Percentiles rank a stretch among this genome's conserved stretches.
Conservation (phyloP, 2,888 invertebrate genomes). For the Eilema depressum region DNA sequence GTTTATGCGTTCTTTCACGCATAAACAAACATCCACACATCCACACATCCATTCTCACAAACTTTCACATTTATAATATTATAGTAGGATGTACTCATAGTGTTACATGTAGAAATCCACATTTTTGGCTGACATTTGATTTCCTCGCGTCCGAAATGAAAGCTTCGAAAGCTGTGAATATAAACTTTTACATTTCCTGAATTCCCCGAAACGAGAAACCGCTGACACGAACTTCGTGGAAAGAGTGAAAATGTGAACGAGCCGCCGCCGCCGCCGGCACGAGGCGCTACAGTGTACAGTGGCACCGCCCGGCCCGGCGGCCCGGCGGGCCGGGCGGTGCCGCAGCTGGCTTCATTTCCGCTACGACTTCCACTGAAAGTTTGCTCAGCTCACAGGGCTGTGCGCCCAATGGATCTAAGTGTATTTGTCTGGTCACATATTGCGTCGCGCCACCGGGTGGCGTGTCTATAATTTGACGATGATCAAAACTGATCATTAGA, state of each 20-base stretch:
- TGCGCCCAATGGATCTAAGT: conserved; percentile 3
- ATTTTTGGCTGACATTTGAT: no score
- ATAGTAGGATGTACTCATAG: no score
- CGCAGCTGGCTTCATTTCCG: conserved; percentile 17
- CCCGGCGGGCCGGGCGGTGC: neutral
- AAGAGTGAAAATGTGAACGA: neutral
- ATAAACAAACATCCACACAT: no score
- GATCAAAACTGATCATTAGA: no score
- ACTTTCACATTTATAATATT: no score
- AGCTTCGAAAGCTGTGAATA: conserved; percentile 5
- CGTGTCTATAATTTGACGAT: no score
- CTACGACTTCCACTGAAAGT: neutral
- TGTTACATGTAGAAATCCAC: no score
- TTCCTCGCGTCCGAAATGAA: neutral
- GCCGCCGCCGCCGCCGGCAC: no score
- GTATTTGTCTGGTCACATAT: conserved; percentile 13
- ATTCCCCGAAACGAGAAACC: neutral
- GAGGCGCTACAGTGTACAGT: neutral
- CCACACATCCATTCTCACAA: no score
- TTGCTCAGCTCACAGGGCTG: conserved; percentile 3
- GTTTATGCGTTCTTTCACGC: no score
- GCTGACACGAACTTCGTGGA: neutral
- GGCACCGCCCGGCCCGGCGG: no score
- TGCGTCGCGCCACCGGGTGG: neutral
- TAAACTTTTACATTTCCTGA: conserved; percentile 10